Percentiles rank a stretch among this genome's conserved stretches.
Evolutionary conservation across 2,113 vertebrate genomes (phyloP).

Genomic region (Tonatia bakeri): DNA sequence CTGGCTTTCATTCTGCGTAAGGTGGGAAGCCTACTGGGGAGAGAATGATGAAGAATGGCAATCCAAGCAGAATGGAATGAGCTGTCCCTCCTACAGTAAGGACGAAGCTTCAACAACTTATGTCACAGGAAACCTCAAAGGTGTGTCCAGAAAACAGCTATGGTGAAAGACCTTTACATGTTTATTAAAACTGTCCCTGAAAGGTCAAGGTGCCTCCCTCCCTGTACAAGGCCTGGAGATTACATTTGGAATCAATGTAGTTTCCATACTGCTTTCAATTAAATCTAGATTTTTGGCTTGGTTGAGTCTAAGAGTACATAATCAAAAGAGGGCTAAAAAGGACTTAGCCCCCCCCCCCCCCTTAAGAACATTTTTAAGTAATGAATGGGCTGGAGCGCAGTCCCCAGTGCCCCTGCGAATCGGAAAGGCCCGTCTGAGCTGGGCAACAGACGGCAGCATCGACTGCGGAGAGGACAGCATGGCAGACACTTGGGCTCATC

Average conservation of each 20-base stretch:
- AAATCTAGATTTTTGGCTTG: slow-evolving; percentile 14
- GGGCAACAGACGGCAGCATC: background rate
- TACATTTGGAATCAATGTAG: background rate
- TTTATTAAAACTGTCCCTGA: slow-evolving; percentile 17
- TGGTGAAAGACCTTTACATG: background rate
- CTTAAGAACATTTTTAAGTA: background rate
- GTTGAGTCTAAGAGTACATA: slow-evolving; percentile 18
- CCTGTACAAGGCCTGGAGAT: background rate
- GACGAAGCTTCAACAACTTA: background rate
- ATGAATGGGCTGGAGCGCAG: background rate
- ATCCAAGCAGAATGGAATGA: background rate
- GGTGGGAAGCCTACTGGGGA: background rate
- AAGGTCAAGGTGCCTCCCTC: background rate
- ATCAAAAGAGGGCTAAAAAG: background rate
- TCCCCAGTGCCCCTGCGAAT: background rate
- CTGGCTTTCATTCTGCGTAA: background rate
- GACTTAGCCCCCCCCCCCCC: background rate
- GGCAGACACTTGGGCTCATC: background rate
- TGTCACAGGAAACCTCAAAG: background rate
- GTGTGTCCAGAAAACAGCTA: background rate
- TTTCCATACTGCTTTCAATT: slow-evolving; percentile 44
- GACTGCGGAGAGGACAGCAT: background rate
- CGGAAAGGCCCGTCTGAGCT: background rate
- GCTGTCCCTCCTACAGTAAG: background rate
- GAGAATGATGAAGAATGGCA: background rate